These are phyloP conservation scores for Tenualosa thibaudeaui DNA, from an alignment of 2,797 vertebrate genomes.

Conservation along the genomic window DNA sequence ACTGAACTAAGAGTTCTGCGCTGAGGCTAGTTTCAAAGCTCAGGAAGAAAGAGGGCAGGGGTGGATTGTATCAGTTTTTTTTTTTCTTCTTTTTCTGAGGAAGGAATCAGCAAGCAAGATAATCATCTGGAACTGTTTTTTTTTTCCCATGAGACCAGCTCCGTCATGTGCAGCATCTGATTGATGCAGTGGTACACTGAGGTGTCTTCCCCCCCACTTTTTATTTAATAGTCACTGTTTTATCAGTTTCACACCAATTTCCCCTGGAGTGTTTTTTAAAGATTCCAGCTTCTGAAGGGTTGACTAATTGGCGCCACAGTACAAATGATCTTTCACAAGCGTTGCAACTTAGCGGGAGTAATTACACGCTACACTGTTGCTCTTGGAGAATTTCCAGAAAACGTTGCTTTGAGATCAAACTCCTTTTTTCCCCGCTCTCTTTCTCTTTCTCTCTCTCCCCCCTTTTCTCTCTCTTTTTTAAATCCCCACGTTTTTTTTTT, in stretches of 20 bases:
- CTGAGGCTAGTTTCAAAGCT: conserved; percentile 16
- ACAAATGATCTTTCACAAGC: conserved; percentile 82
- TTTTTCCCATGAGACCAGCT: not conserved
- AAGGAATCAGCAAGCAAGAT: not conserved
- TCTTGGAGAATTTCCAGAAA: conserved; percentile 80
- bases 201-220: not conserved
- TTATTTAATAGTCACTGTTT: conserved; percentile 54
- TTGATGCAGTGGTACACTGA: not conserved
- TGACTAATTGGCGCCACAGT: conserved; percentile 82
- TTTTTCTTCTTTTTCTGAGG: not conserved
- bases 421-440: not conserved
- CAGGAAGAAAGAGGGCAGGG: not conserved
- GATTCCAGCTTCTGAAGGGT: conserved; percentile 76
- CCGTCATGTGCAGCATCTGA: not conserved
- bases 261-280: conserved; percentile 69
- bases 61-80: not conserved
- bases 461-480: not conserved
- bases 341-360: conserved; percentile 78
- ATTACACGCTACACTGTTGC: conserved; percentile 80
- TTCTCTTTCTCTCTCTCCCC: not conserved
- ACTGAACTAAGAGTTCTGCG: not conserved
- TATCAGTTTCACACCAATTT: conserved; percentile 67
- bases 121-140: not conserved
- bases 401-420: conserved; percentile 73
- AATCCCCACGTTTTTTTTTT: conserved; percentile 18